phyloP scores from a whole-genome alignment of 2,797 vertebrate species.

The Natrix natrix region DNA sequence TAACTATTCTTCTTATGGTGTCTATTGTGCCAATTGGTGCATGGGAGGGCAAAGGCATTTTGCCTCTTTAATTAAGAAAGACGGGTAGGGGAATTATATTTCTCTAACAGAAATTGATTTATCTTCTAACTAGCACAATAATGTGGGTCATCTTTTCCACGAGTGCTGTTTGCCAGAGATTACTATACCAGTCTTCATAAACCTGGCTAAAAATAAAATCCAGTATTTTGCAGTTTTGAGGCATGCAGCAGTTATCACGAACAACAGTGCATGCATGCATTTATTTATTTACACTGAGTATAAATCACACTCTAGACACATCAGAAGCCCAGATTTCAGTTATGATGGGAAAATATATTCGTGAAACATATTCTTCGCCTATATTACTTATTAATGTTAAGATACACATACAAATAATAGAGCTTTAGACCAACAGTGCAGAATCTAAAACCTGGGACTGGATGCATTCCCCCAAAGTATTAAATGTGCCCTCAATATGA shows the following conservation, averaged over 20 bases:
- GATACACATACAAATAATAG: background rate
- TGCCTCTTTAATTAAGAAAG: background rate
- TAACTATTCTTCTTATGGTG: background rate
- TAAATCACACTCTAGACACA: background rate
- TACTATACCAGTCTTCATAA: background rate
- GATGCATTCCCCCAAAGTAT: background rate
- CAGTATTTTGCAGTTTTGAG: background rate
- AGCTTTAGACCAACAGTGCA: background rate
- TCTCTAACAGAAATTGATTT: background rate
- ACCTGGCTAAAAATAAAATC: background rate
- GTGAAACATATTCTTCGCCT: constrained; percentile 16
- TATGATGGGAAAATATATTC: background rate
- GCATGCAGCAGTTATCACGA: background rate
- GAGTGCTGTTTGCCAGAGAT: background rate
- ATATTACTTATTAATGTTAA: constrained; percentile 11
- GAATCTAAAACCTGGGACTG: background rate
- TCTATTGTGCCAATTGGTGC: background rate
- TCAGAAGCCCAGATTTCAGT: background rate
- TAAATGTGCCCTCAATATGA: background rate
- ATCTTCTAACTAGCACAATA: background rate
- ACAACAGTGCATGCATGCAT: background rate
- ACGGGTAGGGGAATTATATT: background rate
- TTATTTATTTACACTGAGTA: background rate
- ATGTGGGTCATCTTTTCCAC: background rate
- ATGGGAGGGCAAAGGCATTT: background rate